Percentiles rank a stretch among this genome's conserved stretches.
Evolutionary conservation across 2,888 invertebrate genomes (phyloP).

Genomic region (Ctena decussata): DNA sequence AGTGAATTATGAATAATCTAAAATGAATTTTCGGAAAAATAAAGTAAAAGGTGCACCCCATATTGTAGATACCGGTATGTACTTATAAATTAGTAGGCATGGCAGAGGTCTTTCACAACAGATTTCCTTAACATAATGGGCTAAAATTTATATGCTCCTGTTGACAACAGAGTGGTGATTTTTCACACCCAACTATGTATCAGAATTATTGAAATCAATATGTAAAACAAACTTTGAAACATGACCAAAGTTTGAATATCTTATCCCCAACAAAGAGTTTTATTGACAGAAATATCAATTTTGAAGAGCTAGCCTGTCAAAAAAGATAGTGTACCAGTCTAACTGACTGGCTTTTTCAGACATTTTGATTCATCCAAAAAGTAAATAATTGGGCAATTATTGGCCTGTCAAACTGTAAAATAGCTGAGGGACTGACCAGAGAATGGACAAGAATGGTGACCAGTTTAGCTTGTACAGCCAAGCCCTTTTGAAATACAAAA

Average conservation of each 20-base stretch:
- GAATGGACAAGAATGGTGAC: neutral
- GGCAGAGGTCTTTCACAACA: too few species aligned
- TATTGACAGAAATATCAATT: conserved; percentile 4
- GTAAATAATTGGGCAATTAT: conserved; percentile 7
- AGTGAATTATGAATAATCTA: too few species aligned
- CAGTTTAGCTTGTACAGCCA: neutral
- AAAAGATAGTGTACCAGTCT: neutral
- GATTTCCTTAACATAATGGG: too few species aligned
- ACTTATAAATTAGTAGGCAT: too few species aligned
- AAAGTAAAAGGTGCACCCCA: too few species aligned
- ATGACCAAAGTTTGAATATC: neutral
- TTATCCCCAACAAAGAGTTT: neutral
- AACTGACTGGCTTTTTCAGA: neutral
- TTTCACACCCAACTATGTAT: too few species aligned
- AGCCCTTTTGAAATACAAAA: neutral
- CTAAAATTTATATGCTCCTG: too few species aligned
- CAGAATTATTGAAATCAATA: neutral
- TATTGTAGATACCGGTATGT: too few species aligned
- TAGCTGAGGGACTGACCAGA: neutral
- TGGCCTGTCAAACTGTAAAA: conserved; percentile 1
- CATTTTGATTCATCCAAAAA: neutral
- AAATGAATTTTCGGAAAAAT: too few species aligned
- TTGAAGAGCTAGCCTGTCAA: neutral
- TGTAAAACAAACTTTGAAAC: neutral
- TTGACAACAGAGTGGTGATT: too few species aligned